Evolutionary conservation across 2,797 vertebrate genomes (phyloP).

Genomic region (Labeo calbasu): DNA sequence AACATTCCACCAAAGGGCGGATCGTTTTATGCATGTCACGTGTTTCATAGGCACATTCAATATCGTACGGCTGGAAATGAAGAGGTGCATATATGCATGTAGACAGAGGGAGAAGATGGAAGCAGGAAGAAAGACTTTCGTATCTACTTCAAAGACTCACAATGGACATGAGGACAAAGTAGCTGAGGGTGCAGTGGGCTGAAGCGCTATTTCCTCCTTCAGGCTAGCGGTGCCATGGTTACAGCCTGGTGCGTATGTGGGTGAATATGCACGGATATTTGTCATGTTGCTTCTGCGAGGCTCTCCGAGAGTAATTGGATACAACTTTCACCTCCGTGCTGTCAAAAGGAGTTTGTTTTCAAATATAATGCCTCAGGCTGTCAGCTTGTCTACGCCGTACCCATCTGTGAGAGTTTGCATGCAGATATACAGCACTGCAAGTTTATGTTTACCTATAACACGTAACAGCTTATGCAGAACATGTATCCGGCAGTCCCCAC

Average conservation of each 20-base stretch:
- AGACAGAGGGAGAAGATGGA: neutral
- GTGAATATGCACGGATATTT: conserved; percentile 32
- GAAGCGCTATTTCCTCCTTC: conserved; percentile 8
- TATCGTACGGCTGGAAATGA: neutral
- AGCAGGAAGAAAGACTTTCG: neutral
- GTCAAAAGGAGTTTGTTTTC: conserved; percentile 39
- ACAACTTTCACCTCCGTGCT: conserved; percentile 34
- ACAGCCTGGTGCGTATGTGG: conserved; percentile 13
- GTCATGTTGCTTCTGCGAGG: conserved; percentile 31
- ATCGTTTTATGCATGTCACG: neutral
- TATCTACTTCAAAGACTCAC: conserved; percentile 41
- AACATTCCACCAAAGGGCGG: conserved; percentile 18
- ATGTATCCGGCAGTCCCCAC: neutral
- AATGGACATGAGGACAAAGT: conserved; percentile 5
- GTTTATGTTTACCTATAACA: conserved; percentile 18
- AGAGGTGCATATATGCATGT: neutral
- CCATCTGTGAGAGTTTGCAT: conserved; percentile 17
- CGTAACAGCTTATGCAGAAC: conserved; percentile 20
- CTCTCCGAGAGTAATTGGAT: conserved; percentile 41
- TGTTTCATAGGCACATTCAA: neutral
- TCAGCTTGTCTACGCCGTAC: conserved; percentile 27
- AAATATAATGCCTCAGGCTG: conserved; percentile 28
- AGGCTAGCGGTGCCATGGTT: conserved; percentile 39
- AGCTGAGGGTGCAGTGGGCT: conserved; percentile 12
- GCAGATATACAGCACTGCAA: neutral